These are phyloP conservation scores for Drosophila hydei DNA, from an alignment of 1,140 invertebrate genomes.

Conservation along the genomic window DNA sequence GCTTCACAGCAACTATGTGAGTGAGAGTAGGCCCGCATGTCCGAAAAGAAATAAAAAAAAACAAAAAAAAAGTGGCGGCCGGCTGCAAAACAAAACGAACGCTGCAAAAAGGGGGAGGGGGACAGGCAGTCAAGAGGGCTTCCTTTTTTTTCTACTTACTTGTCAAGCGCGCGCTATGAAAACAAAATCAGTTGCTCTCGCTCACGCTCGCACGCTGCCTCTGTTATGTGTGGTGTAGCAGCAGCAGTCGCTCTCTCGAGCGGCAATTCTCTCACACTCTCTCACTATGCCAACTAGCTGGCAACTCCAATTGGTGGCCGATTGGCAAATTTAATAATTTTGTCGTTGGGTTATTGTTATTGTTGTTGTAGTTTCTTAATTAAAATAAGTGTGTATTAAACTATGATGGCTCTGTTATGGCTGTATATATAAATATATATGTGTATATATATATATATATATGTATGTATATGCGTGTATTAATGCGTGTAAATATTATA, in stretches of 20 bases:
- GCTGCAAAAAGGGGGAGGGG: neutral
- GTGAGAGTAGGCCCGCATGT: constrained; percentile 39
- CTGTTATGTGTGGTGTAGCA: neutral
- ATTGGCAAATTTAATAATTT: constrained; percentile 24
- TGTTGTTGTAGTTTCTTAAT: constrained; percentile 36
- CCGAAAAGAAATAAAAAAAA: constrained; percentile 36
- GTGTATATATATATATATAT: too few species aligned
- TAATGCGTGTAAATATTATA: neutral
- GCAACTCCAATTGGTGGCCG: constrained; percentile 39
- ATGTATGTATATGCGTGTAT: neutral
- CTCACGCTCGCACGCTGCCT: constrained; percentile 3
- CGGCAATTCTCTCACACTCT: neutral
- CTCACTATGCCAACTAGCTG: constrained; percentile 13
- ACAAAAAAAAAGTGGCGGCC: constrained; percentile 21
- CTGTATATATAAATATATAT: too few species aligned
- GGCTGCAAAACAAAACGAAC: constrained; percentile 73
- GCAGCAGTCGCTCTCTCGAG: constrained; percentile 23
- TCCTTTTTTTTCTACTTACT: constrained; percentile 48
- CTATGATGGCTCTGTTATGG: constrained; percentile 26
- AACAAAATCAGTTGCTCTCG: constrained; percentile 55
- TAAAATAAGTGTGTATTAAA: constrained; percentile 35
- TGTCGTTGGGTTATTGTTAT: constrained; percentile 30
- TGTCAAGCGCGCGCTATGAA: constrained; percentile 60
- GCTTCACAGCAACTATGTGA: too few species aligned
- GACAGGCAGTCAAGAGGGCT: constrained; percentile 5